Conservation (phyloP, 2,797 vertebrate species). For the Rhincodon typus region DNA sequence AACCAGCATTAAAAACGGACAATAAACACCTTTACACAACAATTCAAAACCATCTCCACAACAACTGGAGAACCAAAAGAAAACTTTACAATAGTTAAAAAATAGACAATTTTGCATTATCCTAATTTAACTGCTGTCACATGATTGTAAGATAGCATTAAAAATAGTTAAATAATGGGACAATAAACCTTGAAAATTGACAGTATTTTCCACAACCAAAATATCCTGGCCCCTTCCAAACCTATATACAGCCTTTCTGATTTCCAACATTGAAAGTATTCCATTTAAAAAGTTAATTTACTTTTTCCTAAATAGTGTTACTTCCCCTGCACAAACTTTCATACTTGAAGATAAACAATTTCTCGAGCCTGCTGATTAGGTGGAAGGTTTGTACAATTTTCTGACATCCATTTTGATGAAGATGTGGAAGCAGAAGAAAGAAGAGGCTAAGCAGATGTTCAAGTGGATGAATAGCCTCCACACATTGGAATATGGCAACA, state of each 20-base stretch:
- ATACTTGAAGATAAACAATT: neutral
- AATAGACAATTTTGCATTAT: neutral
- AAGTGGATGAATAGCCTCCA: neutral
- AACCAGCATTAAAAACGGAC: neutral
- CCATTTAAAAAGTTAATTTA: neutral
- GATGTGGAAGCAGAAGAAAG: neutral
- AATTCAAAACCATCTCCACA: constrained; percentile 13
- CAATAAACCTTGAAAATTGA: neutral
- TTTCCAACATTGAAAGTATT: neutral
- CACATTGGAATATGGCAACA: neutral
- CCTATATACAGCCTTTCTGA: neutral
- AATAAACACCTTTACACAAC: neutral
- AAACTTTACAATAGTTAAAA: neutral
- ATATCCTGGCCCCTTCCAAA: neutral
- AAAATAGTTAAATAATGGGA: neutral
- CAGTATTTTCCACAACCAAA: neutral
- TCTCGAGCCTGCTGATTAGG: neutral
- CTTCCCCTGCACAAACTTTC: neutral
- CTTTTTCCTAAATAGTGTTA: neutral
- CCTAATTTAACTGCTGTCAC: neutral
- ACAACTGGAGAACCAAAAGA: neutral
- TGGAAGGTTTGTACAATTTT: neutral
- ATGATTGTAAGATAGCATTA: neutral
- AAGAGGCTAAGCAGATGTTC: neutral
- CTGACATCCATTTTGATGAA: neutral